Percentiles rank a stretch among this genome's conserved stretches.
phyloP scores from a whole-genome alignment of 2,888 invertebrate genomes.

The Sicus ferrugineus region DNA sequence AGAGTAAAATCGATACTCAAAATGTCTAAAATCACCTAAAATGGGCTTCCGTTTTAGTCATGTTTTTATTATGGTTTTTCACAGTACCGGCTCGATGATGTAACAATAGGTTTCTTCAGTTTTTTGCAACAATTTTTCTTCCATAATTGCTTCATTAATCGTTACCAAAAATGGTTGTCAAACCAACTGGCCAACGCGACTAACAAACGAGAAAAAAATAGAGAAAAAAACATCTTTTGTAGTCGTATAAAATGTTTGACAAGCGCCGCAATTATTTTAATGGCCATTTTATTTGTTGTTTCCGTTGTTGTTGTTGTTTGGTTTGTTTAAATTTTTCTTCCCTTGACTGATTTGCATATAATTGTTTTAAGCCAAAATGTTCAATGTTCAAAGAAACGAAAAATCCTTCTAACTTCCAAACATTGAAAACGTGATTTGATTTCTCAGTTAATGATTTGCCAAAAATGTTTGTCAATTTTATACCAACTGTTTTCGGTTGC shows the following conservation, averaged over 20 bases:
- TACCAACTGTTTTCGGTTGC: not conserved
- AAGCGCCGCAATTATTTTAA: constrained; percentile 34
- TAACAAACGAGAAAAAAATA: not conserved
- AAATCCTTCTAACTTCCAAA: not conserved
- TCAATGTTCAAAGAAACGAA: no score
- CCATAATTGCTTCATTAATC: constrained; percentile 38
- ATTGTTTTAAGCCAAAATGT: constrained; percentile 14
- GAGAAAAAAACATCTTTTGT: constrained; percentile 10
- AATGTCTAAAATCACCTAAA: constrained; percentile 14
- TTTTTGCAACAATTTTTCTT: constrained; percentile 10
- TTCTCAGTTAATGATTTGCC: constrained; percentile 33
- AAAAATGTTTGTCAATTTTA: constrained; percentile 21
- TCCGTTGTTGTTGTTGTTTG: not conserved
- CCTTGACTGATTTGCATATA: constrained; percentile 18
- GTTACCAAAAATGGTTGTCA: constrained; percentile 33
- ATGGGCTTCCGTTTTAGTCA: constrained; percentile 27
- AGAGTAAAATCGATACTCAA: constrained; percentile 1
- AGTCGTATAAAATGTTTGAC: constrained; percentile 28
- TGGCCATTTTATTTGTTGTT: constrained; percentile 16
- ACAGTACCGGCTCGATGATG: not conserved
- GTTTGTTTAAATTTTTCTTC: not conserved
- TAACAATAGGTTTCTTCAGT: not conserved
- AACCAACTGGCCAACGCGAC: not conserved
- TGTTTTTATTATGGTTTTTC: not conserved
- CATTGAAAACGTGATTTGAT: constrained; percentile 35